Conservation (phyloP, 2,797 vertebrate species). For the Tokudaia muenninki region DNA sequence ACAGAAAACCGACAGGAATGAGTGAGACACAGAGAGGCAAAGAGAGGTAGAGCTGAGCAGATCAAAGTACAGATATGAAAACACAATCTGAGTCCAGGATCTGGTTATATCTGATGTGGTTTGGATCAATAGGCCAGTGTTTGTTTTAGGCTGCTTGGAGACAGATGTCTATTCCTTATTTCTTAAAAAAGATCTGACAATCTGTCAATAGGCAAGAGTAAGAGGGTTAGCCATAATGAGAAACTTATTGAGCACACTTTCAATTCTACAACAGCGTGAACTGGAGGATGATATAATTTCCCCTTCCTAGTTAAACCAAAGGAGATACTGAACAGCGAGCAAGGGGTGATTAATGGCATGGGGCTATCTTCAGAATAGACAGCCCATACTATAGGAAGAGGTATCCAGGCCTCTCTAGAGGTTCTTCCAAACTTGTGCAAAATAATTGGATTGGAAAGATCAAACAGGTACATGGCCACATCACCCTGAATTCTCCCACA, state of each 20-base stretch:
- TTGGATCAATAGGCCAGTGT: conserved; percentile 14
- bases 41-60: background rate
- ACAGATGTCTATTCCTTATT: background rate
- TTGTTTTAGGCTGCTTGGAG: conserved; percentile 25
- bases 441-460: conserved; percentile 27
- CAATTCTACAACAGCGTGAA: conserved; percentile 45
- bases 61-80: background rate
- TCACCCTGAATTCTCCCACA: background rate
- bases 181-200: conserved; percentile 66
- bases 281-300: conserved; percentile 38
- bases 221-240: conserved; percentile 53
- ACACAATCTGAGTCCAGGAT: background rate
- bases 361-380: conserved; percentile 28
- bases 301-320: conserved; percentile 65
- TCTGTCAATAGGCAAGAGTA: conserved; percentile 53
- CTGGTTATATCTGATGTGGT: background rate
- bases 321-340: conserved; percentile 55
- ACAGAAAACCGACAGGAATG: background rate
- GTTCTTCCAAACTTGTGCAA: conserved; percentile 12
- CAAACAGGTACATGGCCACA: background rate
- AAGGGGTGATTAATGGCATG: conserved; percentile 43
- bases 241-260: conserved; percentile 73
- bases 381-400: background rate
- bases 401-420: background rate
- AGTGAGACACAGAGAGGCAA: background rate